Evolutionary conservation across 2,888 invertebrate species (phyloP).

Genomic region (Thera britannica): DNA sequence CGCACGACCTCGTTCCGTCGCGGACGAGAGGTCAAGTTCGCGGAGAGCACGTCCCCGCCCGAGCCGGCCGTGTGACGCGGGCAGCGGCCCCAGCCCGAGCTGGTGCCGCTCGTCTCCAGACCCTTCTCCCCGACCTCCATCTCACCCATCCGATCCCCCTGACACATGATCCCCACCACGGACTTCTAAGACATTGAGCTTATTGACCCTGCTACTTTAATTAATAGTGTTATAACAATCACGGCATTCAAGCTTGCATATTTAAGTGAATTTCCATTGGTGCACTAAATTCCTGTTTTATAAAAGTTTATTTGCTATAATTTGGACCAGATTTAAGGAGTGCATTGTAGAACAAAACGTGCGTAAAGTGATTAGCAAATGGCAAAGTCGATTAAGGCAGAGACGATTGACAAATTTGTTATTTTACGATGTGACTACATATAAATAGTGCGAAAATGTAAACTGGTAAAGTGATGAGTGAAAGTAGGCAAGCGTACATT

Average conservation of each 20-base stretch:
- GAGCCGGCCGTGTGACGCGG: conserved; percentile 79
- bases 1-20: conserved; percentile 77
- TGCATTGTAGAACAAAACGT: conserved; percentile 24
- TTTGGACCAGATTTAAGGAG: conserved; percentile 13
- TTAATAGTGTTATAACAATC: conserved; percentile 2
- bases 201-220: conserved; percentile 18
- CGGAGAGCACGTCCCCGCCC: conserved; percentile 62
- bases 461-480: conserved; percentile 30
- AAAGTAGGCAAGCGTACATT: conserved; percentile 51
- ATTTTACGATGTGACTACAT: background rate
- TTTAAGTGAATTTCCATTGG: conserved; percentile 7
- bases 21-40: conserved; percentile 82
- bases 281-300: conserved; percentile 1
- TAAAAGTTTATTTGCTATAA: conserved; percentile 15
- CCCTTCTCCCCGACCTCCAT: conserved; percentile 52
- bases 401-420: conserved; percentile 53
- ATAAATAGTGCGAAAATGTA: background rate
- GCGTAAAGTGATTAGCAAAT: conserved; percentile 30
- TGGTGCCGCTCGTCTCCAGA: conserved; percentile 77
- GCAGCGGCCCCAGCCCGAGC: conserved; percentile 83
- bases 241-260: conserved; percentile 24
- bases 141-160: conserved; percentile 55
- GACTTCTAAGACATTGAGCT: conserved; percentile 63
- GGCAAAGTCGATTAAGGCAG: conserved; percentile 33
- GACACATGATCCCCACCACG: conserved; percentile 67